phyloP scores from a whole-genome alignment of 2,797 vertebrate species.

The Tapirus indicus region DNA sequence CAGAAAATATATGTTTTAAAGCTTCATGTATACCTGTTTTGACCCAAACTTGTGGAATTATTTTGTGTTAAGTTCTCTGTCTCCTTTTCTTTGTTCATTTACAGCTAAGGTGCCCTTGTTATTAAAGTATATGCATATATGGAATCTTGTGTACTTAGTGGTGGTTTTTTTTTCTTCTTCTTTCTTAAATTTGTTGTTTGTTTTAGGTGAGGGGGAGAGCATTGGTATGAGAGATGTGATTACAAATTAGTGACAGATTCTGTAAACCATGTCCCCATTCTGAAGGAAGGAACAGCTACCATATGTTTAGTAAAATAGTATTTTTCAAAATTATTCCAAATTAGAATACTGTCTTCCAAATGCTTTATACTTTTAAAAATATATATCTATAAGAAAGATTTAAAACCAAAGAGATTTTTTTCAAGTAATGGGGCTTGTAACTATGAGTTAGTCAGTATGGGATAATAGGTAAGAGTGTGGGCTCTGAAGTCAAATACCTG shows the following conservation, averaged over 20 bases:
- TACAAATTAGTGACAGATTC: constrained; percentile 25
- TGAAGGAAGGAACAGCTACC: constrained; percentile 31
- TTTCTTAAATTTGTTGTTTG: background rate
- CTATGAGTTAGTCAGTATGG: background rate
- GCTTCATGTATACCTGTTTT: constrained; percentile 80
- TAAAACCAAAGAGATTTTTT: background rate
- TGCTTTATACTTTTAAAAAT: constrained; percentile 6
- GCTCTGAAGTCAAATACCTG: background rate
- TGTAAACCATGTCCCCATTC: constrained; percentile 8
- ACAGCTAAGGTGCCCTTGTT: constrained; percentile 84
- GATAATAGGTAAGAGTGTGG: background rate
- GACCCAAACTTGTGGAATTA: constrained; percentile 81
- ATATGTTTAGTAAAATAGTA: background rate
- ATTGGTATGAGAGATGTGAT: background rate
- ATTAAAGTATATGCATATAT: constrained; percentile 87
- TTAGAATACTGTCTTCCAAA: constrained; percentile 10
- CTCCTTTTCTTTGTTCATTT: constrained; percentile 87
- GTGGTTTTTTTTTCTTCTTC: background rate
- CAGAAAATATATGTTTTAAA: constrained; percentile 74
- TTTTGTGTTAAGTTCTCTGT: constrained; percentile 83
- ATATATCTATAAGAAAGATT: constrained; percentile 22
- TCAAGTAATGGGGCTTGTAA: background rate
- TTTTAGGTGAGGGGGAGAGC: background rate
- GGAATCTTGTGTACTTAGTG: constrained; percentile 30
- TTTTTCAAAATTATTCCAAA: constrained; percentile 49